Conservation (phyloP, 2,797 vertebrate species). For the Amblyraja radiata region DNA sequence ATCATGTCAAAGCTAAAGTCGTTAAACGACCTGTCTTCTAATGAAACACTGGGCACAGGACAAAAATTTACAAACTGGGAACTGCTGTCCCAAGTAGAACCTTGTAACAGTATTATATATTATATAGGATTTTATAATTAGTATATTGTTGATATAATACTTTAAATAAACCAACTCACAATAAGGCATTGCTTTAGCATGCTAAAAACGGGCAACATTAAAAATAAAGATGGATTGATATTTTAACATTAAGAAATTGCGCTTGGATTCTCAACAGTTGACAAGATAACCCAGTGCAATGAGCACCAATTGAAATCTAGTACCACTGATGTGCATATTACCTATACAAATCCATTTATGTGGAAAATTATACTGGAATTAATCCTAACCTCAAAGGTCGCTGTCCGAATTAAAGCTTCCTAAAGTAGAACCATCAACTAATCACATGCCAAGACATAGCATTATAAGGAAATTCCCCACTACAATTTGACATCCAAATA, state of each 20-base stretch:
- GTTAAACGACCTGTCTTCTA: background rate
- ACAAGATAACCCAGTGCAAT: too few species aligned
- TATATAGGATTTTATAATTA: background rate
- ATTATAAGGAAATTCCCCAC: background rate
- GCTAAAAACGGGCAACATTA: background rate
- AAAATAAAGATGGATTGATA: background rate
- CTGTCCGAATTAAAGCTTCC: background rate
- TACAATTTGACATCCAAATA: background rate
- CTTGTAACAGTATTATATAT: background rate
- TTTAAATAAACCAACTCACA: background rate
- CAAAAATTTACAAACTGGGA: background rate
- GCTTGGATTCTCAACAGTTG: background rate
- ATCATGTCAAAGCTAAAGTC: background rate
- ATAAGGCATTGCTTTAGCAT: too few species aligned
- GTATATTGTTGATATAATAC: background rate
- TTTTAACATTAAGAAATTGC: background rate
- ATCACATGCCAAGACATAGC: background rate
- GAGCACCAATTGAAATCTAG: background rate
- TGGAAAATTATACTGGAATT: background rate
- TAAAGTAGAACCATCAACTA: background rate
- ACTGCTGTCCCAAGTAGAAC: background rate
- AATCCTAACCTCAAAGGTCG: background rate
- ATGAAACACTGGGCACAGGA: background rate
- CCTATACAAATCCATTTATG: background rate
- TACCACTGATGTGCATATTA: background rate